Percentiles rank a stretch among this genome's conserved stretches.
These are phyloP conservation scores for Guaruba guarouba DNA, from an alignment of 2,113 vertebrate species.

Conservation along the genomic window DNA sequence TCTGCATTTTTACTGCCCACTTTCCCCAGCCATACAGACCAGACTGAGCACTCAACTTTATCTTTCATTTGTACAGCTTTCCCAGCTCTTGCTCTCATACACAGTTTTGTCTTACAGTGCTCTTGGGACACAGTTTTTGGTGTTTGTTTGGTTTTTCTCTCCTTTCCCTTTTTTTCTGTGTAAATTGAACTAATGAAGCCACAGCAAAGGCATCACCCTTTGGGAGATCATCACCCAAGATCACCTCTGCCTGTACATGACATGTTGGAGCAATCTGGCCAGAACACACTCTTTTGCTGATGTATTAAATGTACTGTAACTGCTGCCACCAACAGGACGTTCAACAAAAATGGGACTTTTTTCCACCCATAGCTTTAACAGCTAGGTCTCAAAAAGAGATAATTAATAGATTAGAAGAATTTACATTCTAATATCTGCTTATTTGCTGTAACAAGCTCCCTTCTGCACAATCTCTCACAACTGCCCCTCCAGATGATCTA, in stretches of 20 bases:
- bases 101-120: not conserved
- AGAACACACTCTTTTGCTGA: not conserved
- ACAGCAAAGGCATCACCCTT: not conserved
- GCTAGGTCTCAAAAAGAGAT: not conserved
- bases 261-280: not conserved
- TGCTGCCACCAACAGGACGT: slow-evolving; percentile 61
- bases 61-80: not conserved
- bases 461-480: not conserved
- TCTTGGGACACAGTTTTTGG: not conserved
- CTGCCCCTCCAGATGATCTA: not conserved
- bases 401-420: not conserved
- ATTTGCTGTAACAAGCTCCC: not conserved
- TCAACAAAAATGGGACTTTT: slow-evolving; percentile 31
- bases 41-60: not conserved
- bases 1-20: not conserved
- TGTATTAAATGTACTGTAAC: not conserved
- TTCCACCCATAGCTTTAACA: not conserved
- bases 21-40: not conserved
- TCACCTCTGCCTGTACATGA: not conserved
- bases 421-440: not conserved
- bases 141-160: rapidly evolving
- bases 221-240: not conserved
- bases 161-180: not conserved
- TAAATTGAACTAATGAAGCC: not conserved
- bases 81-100: not conserved